Evolutionary conservation across 53 echinoderm and acorn worm species (phyloP).

Genomic region (Crossaster papposus): DNA sequence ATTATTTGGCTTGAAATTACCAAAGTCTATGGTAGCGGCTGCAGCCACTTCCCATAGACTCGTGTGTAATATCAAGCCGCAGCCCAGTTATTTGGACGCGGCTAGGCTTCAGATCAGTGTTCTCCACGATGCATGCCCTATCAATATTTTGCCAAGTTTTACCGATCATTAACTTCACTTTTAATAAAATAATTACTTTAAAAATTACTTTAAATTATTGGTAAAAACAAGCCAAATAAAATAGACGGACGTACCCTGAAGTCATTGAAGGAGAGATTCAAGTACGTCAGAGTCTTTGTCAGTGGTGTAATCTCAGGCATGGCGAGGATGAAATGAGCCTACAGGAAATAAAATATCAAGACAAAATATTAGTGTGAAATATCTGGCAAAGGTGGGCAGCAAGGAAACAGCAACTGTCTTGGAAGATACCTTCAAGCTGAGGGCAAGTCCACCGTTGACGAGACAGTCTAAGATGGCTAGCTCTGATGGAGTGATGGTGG

Average conservation of each 20-base stretch:
- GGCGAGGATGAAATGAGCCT: conserved; percentile 89
- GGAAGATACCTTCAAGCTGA: conserved; percentile 85
- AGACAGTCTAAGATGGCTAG: conserved; percentile 94
- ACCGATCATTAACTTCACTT: too few relatives aligned
- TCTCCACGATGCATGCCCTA: neutral
- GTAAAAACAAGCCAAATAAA: neutral
- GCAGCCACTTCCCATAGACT: too few relatives aligned
- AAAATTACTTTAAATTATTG: too few relatives aligned
- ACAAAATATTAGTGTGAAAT: neutral
- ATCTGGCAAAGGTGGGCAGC: too few relatives aligned
- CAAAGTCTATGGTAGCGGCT: too few relatives aligned
- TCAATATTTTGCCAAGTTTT: neutral
- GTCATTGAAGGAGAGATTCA: conserved; percentile 95
- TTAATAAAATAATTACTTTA: too few relatives aligned
- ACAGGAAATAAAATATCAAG: neutral
- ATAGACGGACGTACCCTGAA: conserved; percentile 76
- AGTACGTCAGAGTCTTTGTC: conserved; percentile 79
- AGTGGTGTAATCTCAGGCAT: conserved; percentile 82
- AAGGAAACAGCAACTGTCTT: neutral
- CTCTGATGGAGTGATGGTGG: conserved; percentile 94
- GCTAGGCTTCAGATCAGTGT: too few relatives aligned
- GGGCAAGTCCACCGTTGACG: conserved; percentile 92
- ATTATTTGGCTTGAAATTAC: too few relatives aligned
- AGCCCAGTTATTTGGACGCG: too few relatives aligned
- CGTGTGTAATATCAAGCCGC: too few relatives aligned